Conservation (phyloP, 64 coral and sea anemone genomes). For the Montipora efflorescens region DNA sequence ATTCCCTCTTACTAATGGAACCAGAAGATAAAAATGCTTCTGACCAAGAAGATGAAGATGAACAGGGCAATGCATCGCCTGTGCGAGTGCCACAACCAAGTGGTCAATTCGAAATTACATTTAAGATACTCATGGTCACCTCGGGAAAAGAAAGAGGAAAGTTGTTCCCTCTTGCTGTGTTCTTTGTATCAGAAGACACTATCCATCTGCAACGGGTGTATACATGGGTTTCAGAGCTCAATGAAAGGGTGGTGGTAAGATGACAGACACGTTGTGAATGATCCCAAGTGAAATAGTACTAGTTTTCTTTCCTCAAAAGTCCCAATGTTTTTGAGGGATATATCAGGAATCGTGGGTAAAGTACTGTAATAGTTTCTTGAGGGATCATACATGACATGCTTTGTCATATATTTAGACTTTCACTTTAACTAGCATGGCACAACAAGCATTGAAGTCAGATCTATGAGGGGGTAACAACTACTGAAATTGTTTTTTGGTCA, state of each 20-base stretch:
- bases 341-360: too few relatives aligned
- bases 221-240: not conserved
- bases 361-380: too few relatives aligned
- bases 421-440: too few relatives aligned
- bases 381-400: too few relatives aligned
- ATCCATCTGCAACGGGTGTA: not conserved
- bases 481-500: too few relatives aligned
- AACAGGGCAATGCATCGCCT: not conserved
- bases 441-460: too few relatives aligned
- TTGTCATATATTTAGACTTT: too few relatives aligned
- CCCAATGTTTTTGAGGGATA: too few relatives aligned
- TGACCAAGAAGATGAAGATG: not conserved
- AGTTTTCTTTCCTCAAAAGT: not conserved
- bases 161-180: not conserved
- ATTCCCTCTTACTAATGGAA: not conserved
- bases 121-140: not conserved
- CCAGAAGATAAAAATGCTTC: not conserved
- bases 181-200: not conserved
- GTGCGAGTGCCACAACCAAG: not conserved
- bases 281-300: not conserved
- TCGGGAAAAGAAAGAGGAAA: not conserved
- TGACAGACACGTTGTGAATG: not conserved
- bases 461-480: too few relatives aligned
- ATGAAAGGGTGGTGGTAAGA: not conserved
- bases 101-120: not conserved